Conservation (phyloP, 1,140 invertebrate species). For the Cecropterus lyciades region DNA sequence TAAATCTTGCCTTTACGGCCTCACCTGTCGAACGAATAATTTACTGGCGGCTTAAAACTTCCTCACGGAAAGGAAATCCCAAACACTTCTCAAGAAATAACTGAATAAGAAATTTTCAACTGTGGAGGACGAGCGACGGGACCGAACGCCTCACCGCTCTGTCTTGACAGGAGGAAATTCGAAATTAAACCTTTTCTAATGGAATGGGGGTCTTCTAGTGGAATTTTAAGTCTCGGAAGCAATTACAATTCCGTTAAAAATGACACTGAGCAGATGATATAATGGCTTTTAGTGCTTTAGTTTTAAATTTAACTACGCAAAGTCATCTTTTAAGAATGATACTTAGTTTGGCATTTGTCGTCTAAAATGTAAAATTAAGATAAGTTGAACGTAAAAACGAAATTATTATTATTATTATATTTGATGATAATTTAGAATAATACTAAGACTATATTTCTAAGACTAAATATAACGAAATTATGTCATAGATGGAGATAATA, state of each 20-base stretch:
- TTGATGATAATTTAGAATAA: too few relatives aligned
- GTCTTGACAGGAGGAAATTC: slow-evolving; percentile 65
- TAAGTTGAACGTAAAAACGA: too few relatives aligned
- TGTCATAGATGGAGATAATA: too few relatives aligned
- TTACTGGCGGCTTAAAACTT: slow-evolving; percentile 82
- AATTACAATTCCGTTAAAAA: slow-evolving; percentile 23
- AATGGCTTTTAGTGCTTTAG: slow-evolving; percentile 16
- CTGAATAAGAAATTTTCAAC: slow-evolving; percentile 79
- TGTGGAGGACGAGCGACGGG: slow-evolving; percentile 58
- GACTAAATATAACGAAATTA: too few relatives aligned
- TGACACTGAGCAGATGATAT: slow-evolving; percentile 7
- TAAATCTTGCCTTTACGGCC: slow-evolving; percentile 82
- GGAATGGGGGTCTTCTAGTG: slow-evolving; percentile 66
- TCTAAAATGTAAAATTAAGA: too few relatives aligned
- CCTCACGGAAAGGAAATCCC: slow-evolving; percentile 71
- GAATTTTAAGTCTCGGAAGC: slow-evolving; percentile 47
- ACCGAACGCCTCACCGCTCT: slow-evolving; percentile 33
- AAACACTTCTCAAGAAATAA: slow-evolving; percentile 81
- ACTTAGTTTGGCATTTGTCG: neutral
- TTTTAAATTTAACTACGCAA: neutral
- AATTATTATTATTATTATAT: too few relatives aligned
- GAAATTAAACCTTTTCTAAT: slow-evolving; percentile 66
- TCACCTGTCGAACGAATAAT: slow-evolving; percentile 83
- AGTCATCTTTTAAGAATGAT: neutral
- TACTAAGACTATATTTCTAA: too few relatives aligned